A percentile compares a stretch with the other conserved stretches of the same genome.
These are phyloP conservation scores for Petrosia ficiformis DNA, from an alignment of 37 sponge, comb jelly and placozoan species.

Conservation along the genomic window DNA sequence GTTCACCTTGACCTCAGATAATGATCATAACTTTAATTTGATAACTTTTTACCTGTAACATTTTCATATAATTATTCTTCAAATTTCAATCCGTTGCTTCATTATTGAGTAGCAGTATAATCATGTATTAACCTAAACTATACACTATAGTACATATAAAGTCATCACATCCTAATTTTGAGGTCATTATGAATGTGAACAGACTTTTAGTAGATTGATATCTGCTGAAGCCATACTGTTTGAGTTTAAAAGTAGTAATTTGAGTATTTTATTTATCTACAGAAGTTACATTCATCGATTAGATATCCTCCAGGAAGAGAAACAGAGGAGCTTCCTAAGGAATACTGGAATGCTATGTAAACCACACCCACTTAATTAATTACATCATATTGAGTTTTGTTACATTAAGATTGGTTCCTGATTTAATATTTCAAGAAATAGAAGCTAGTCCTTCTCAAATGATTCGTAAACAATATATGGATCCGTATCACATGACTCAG, in stretches of 20 bases:
- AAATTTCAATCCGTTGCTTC: too few relatives aligned
- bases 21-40: neutral
- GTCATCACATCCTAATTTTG: too few relatives aligned
- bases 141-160: too few relatives aligned
- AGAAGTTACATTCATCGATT: slow-evolving; percentile 19
- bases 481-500: slow-evolving; percentile 64
- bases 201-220: too few relatives aligned
- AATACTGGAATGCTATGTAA: slow-evolving; percentile 68
- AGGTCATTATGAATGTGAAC: too few relatives aligned
- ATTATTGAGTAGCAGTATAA: too few relatives aligned
- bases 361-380: neutral
- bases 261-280: too few relatives aligned
- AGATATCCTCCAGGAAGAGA: slow-evolving; percentile 11
- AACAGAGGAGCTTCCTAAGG: slow-evolving; percentile 36
- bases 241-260: too few relatives aligned
- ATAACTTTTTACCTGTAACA: too few relatives aligned
- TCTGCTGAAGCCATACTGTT: too few relatives aligned
- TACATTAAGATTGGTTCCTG: slow-evolving; percentile 39
- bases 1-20: neutral
- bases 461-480: slow-evolving; percentile 31
- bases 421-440: slow-evolving; percentile 66
- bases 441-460: slow-evolving; percentile 26
- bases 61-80: too few relatives aligned
- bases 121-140: too few relatives aligned
- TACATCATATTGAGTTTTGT: slow-evolving; percentile 7